These are phyloP conservation scores for Dendrocopos noguchii DNA, from an alignment of 2,113 vertebrate species.

Conservation along the genomic window DNA sequence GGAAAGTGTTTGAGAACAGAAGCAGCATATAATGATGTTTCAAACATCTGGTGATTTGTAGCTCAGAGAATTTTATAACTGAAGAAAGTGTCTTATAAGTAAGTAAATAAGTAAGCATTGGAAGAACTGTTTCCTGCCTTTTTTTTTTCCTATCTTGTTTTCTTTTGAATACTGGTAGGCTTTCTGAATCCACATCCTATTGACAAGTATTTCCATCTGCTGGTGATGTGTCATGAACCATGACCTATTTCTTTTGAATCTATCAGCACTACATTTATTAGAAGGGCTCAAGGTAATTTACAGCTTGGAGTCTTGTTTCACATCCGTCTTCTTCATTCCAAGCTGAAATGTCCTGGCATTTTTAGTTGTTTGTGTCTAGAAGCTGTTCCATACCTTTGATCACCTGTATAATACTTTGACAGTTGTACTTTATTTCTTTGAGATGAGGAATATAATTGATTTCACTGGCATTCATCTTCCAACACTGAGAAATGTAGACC, in stretches of 20 bases:
- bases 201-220: neutral
- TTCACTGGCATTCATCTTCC: neutral
- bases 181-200: neutral
- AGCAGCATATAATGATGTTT: neutral
- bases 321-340: neutral
- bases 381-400: neutral
- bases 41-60: slow-evolving; percentile 38
- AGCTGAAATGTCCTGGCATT: neutral
- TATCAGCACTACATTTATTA: neutral
- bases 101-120: neutral
- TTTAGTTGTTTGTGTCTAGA: neutral
- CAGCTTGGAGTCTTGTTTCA: neutral
- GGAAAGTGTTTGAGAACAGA: neutral
- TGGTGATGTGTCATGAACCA: neutral
- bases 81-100: neutral
- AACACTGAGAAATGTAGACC: neutral
- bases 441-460: neutral
- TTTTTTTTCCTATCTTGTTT: neutral
- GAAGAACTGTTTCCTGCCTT: neutral
- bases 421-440: neutral
- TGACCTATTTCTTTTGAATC: neutral
- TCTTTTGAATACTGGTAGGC: neutral
- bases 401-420: neutral
- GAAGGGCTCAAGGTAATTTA: neutral
- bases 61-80: neutral